Evolutionary conservation across 2,888 invertebrate species (phyloP), one percentile per base, ranked within the genome.

Genomic region (Ornithoptera priamus): DNA sequence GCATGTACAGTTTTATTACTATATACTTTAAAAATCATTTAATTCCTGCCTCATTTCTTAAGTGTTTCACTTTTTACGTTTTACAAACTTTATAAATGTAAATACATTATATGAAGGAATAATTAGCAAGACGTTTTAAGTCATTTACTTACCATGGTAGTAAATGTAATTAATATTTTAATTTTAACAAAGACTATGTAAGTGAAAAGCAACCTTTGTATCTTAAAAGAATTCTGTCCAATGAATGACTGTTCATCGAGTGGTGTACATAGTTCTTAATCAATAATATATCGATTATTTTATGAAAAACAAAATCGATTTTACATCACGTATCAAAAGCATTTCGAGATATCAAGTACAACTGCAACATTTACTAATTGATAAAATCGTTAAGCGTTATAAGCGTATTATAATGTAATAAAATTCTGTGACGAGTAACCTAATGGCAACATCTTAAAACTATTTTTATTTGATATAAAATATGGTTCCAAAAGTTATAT

Each of bases 131-230:
- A 7, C 5, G n/a, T 53, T 46, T n/a, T 18, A 50, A 50, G 5
- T n/a, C 7, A 53, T n/a, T 53, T 53, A n/a, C 53, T 53, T 15
- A 58, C 57, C 57, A 58, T 58, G 12, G 57, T 53, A 53, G 6
- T 53, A 0, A 6, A n/a, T n/a, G 53, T n/a, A n/a, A 0, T 53
- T n/a, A 53, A 53, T 53, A n/a, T 53, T 53, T 53, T 53, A n/a
- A 8, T 39, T 36, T 66, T 53, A 50, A 50, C 17, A 5, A 36
- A 36, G 2, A 7, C 39, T 56, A 8, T 62, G 12, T 22, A 57
- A 36, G 30, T 57, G 18, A 67, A 22, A 24, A 17, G 46, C 63
- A 30, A 68, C 50, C 53, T 50, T 39, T 68, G 12, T 18, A 10
- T 36, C 17, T 50, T 24, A 53, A 68, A 64, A 36, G 36, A 10